These are phyloP conservation scores for Glossophaga mutica DNA, from an alignment of 2,797 vertebrate species.

Conservation along the genomic window DNA sequence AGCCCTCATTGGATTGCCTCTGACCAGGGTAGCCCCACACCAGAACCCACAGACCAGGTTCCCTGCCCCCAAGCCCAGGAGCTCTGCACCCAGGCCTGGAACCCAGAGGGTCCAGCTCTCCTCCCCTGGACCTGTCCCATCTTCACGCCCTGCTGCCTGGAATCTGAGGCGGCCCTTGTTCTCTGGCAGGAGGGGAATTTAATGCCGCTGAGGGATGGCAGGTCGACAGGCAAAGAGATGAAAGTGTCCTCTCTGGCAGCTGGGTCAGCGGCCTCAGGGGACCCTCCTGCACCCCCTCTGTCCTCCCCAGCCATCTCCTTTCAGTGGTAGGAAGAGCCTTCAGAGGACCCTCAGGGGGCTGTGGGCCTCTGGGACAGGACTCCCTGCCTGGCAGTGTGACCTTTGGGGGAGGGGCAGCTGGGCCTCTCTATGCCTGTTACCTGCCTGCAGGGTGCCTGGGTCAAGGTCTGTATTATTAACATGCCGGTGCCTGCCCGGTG, in stretches of 20 bases:
- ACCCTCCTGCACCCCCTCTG: background rate
- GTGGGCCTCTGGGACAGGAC: background rate
- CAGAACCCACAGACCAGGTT: background rate
- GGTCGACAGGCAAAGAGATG: conserved; percentile 63
- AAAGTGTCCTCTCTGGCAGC: conserved; percentile 57
- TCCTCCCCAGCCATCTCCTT: background rate
- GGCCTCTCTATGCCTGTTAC: conserved; percentile 13
- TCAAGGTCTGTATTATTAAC: conserved; percentile 36
- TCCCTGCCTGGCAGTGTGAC: conserved; percentile 39
- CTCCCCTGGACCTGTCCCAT: conserved; percentile 20
- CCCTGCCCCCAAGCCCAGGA: background rate
- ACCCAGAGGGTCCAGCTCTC: background rate
- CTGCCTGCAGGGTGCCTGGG: background rate
- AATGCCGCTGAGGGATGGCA: conserved; percentile 67
- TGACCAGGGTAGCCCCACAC: background rate
- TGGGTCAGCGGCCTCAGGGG: conserved; percentile 30
- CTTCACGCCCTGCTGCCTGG: conserved; percentile 63
- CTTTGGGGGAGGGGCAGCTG: background rate
- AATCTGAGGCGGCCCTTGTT: conserved; percentile 70
- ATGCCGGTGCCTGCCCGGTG: background rate
- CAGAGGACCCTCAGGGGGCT: background rate
- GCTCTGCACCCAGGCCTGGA: background rate
- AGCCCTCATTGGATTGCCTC: background rate
- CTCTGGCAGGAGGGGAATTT: conserved; percentile 59
- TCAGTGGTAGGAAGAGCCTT: conserved; percentile 6